phyloP scores from a whole-genome alignment of 2,113 vertebrate genomes.

The Strigops habroptila region DNA sequence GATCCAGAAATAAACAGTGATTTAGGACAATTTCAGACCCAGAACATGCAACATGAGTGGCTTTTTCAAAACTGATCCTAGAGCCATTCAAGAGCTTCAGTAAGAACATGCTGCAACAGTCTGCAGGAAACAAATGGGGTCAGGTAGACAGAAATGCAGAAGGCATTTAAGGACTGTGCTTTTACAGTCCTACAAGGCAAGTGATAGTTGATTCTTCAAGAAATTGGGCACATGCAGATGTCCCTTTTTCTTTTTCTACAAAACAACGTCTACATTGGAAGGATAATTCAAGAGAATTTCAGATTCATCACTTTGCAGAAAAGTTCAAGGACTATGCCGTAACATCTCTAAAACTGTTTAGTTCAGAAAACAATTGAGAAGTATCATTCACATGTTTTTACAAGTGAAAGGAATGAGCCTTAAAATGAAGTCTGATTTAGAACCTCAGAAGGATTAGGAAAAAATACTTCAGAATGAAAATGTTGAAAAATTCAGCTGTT shows the following conservation, averaged over 20 bases:
- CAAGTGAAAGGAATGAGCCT: conserved; percentile 2
- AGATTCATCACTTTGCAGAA: conserved; percentile 4
- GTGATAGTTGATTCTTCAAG: neutral
- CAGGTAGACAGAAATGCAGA: neutral
- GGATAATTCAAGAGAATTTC: neutral
- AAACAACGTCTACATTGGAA: neutral
- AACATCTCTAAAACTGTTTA: neutral
- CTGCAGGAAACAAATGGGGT: neutral
- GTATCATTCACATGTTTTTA: conserved; percentile 29
- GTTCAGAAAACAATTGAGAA: conserved; percentile 15
- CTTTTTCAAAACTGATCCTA: neutral
- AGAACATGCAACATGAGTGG: neutral
- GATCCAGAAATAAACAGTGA: neutral
- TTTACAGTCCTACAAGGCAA: neutral
- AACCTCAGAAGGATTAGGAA: neutral
- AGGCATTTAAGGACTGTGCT: neutral
- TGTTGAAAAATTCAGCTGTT: neutral
- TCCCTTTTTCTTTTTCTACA: neutral
- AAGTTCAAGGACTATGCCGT: neutral
- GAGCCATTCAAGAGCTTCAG: neutral
- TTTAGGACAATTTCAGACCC: neutral
- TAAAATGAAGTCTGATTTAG: conserved; percentile 18
- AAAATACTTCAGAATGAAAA: conserved; percentile 6
- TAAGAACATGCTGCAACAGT: neutral
- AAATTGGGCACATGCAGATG: neutral